Percentiles rank a stretch among this genome's conserved stretches.
Conservation (phyloP, 2,888 invertebrate species). For the Aphelenchoides bicaudatus region DNA sequence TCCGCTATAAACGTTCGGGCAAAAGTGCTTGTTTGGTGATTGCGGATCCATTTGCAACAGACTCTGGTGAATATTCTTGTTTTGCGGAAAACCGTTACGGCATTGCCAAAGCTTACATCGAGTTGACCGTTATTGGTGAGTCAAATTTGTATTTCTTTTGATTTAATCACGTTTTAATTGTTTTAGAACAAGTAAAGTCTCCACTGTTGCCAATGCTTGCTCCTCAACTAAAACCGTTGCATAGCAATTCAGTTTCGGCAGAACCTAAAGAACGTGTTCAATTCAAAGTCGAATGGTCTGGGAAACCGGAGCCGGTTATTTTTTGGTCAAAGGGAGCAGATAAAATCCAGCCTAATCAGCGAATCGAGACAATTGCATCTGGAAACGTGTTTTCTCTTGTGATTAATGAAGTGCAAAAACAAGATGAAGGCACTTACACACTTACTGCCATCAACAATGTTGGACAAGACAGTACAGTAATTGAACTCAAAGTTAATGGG, state of each 20-base stretch:
- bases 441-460: constrained; percentile 48
- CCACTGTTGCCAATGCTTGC: constrained; percentile 38
- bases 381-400: constrained; percentile 45
- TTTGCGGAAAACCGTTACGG: constrained; percentile 87
- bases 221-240: constrained; percentile 33
- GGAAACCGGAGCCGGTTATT: constrained; percentile 52
- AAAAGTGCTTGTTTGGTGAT: constrained; percentile 43
- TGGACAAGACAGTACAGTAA: constrained; percentile 1
- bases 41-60: constrained; percentile 60
- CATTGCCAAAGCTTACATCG: constrained; percentile 87
- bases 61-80: constrained; percentile 76
- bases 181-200: constrained; percentile 20
- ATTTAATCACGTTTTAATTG: too few relatives aligned
- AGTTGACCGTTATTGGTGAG: constrained; percentile 66
- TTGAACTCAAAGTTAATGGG: not conserved
- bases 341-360: constrained; percentile 34
- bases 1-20: constrained; percentile 32
- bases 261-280: constrained; percentile 30
- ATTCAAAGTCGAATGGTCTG: constrained; percentile 30
- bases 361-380: constrained; percentile 43
- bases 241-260: too few relatives aligned
- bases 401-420: constrained; percentile 35
- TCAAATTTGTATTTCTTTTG: too few relatives aligned
- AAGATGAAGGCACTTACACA: constrained; percentile 46
- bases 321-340: constrained; percentile 38